Evolutionary conservation across 2,888 invertebrate species (phyloP).

Genomic region (Lasioglossum lativentre): DNA sequence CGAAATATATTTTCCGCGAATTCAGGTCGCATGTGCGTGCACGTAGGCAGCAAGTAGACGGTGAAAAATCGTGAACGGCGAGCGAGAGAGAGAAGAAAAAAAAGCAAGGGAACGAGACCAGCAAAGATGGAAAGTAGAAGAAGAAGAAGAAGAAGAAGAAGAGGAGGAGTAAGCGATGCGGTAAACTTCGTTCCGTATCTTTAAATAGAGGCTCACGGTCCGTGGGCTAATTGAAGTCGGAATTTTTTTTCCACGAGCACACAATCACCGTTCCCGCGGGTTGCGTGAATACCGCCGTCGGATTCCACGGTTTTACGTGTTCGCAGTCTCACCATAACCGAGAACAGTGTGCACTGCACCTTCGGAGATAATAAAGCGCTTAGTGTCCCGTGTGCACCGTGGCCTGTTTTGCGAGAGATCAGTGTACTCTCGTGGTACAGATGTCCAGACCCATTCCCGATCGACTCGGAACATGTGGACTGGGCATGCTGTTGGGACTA

Average conservation of each 20-base stretch:
- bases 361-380: conserved; percentile 4
- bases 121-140: conserved; percentile 8
- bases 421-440: conserved; percentile 1
- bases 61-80: conserved; percentile 53
- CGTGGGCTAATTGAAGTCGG: conserved; percentile 36
- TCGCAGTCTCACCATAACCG: neutral
- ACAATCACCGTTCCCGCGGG: conserved; percentile 32
- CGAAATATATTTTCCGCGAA: neutral
- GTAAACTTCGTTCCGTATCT: conserved; percentile 20
- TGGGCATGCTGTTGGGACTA: neutral
- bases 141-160: conserved; percentile 7
- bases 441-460: neutral
- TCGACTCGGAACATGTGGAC: neutral
- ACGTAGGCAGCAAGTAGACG: conserved; percentile 47
- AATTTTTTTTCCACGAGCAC: conserved; percentile 25
- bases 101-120: conserved; percentile 18
- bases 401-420: neutral
- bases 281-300: conserved; percentile 1
- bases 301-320: conserved; percentile 13
- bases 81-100: conserved; percentile 12
- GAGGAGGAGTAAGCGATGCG: conserved; percentile 2
- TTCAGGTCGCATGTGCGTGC: neutral
- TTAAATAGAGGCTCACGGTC: conserved; percentile 26
- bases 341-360: neutral
- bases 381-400: neutral